Conservation (phyloP, 2,113 vertebrate genomes). For the Damaliscus lunatus region DNA sequence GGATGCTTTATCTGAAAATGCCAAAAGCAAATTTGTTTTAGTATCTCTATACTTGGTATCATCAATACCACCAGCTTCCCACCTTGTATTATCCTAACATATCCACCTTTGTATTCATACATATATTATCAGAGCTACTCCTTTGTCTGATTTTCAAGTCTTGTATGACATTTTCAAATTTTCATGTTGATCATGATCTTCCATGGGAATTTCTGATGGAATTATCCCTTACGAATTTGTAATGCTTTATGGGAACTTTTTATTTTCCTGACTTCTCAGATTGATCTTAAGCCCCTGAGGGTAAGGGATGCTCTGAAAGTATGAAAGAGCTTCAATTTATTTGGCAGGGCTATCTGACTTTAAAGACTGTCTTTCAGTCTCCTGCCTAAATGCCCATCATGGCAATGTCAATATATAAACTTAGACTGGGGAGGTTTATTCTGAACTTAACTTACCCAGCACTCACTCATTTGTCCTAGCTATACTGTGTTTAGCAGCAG, state of each 20-base stretch:
- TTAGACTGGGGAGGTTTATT: neutral
- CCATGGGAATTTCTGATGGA: neutral
- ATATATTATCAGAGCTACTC: neutral
- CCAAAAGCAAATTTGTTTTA: neutral
- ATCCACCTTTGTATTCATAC: neutral
- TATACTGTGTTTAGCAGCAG: neutral
- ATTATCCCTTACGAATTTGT: neutral
- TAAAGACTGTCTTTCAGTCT: neutral
- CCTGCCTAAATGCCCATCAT: neutral
- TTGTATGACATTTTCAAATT: neutral
- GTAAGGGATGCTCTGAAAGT: neutral
- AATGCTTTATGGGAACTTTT: neutral
- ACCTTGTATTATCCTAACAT: neutral
- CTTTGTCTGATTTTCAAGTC: neutral
- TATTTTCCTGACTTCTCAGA: neutral
- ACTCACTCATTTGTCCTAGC: neutral
- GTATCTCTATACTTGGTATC: neutral
- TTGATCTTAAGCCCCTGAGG: neutral
- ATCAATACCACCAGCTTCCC: neutral
- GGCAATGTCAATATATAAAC: neutral
- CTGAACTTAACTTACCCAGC: neutral
- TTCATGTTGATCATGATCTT: neutral
- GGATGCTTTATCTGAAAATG: neutral
- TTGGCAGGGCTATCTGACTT: neutral
- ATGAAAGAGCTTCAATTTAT: neutral